Evolutionary conservation across 2,797 vertebrate species (phyloP).

Genomic region (Phoeniculus purpureus): DNA sequence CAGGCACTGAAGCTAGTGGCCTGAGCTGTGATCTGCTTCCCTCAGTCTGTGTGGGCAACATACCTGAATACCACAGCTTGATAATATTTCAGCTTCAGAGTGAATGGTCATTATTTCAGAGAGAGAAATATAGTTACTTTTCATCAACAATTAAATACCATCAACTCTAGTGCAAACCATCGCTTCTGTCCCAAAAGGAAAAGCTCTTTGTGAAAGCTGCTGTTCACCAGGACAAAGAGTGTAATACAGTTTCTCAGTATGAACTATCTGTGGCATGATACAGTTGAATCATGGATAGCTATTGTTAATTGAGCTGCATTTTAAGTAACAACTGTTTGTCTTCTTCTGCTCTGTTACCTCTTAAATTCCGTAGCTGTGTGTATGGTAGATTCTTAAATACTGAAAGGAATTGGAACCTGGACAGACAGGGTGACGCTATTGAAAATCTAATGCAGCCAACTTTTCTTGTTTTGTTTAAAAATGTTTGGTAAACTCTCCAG

Average conservation of each 20-base stretch:
- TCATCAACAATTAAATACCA: not conserved
- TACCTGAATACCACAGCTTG: not conserved
- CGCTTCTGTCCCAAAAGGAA: not conserved
- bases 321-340: not conserved
- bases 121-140: not conserved
- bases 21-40: not conserved
- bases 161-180: not conserved
- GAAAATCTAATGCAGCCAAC: not conserved
- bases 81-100: not conserved
- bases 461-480: not conserved
- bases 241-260: not conserved
- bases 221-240: not conserved
- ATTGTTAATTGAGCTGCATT: not conserved
- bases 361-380: not conserved
- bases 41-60: not conserved
- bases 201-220: not conserved
- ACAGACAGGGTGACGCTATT: not conserved
- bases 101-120: not conserved
- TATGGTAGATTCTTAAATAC: not conserved
- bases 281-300: not conserved
- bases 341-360: not conserved
- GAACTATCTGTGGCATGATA: not conserved
- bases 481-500: not conserved
- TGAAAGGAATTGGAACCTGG: not conserved
- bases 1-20: not conserved